A percentile compares a stretch with the other conserved stretches of the same genome.
Evolutionary conservation across 2,888 invertebrate species (phyloP).

Genomic region (Philhelius pedissequus): DNA sequence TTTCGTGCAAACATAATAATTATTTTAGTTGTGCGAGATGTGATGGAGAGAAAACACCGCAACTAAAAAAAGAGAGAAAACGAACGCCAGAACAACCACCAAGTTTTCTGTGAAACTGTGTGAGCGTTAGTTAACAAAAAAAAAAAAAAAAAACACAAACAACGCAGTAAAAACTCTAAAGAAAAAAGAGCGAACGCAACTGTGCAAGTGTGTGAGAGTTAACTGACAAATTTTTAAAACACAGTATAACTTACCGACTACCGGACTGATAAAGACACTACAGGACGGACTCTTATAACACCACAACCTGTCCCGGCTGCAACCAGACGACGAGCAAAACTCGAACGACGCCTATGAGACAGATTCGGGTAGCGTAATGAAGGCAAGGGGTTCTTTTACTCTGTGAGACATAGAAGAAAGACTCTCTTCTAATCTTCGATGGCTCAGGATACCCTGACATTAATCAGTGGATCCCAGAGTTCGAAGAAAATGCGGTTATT

Average conservation of each 20-base stretch:
- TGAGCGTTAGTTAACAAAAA: too few species aligned
- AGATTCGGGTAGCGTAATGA: neutral
- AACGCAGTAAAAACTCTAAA: too few species aligned
- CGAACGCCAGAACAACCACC: too few species aligned
- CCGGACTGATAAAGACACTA: neutral
- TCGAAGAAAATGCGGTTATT: neutral
- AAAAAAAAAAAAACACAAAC: too few species aligned
- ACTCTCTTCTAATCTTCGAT: neutral
- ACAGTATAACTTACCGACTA: neutral
- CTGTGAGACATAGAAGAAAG: constrained; percentile 1
- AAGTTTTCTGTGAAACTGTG: too few species aligned
- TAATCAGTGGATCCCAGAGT: constrained; percentile 14
- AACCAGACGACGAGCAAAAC: neutral
- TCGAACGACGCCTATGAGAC: neutral
- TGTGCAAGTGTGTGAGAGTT: too few species aligned
- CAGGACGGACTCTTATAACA: neutral
- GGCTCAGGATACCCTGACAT: constrained; percentile 16
- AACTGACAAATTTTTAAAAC: too few species aligned
- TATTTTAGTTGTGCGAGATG: too few species aligned
- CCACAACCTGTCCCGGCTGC: neutral
- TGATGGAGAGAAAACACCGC: too few species aligned
- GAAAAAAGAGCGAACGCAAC: too few species aligned
- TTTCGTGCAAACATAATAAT: too few species aligned
- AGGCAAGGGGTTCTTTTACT: neutral
- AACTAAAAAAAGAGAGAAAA: too few species aligned